These are phyloP conservation scores for Heliconius himera DNA, from an alignment of 1,140 invertebrate genomes.

Conservation along the genomic window DNA sequence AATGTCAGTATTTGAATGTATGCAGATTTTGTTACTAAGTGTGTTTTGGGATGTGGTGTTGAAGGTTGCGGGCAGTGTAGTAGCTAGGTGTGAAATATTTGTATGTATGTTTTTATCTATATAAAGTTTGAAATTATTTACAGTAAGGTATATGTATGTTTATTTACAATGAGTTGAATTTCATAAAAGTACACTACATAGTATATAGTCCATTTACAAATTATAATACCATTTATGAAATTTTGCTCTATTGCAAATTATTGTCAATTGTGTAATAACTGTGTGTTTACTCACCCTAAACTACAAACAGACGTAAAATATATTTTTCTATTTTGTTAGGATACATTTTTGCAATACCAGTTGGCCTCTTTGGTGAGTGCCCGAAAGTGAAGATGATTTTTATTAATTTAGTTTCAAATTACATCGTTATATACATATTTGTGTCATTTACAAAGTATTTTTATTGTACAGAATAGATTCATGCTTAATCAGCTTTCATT, in stretches of 20 bases:
- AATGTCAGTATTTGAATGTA: not conserved
- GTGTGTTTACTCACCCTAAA: not conserved
- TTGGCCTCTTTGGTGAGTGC: conserved; percentile 78
- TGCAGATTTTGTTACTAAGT: not conserved
- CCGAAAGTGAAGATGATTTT: conserved; percentile 38
- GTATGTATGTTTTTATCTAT: not conserved
- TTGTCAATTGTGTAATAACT: not conserved
- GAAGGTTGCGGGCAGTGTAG: conserved; percentile 1
- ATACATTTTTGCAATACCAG: conserved; percentile 78
- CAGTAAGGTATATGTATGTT: not conserved
- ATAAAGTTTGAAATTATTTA: not conserved
- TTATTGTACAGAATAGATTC: conserved; percentile 31
- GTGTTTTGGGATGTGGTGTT: conserved; percentile 15
- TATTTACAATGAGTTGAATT: not conserved
- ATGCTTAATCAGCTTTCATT: conserved; percentile 63
- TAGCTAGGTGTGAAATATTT: not conserved
- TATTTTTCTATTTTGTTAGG: conserved; percentile 76
- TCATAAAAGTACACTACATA: not conserved
- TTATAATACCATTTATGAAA: conserved; percentile 6
- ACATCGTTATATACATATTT: conserved; percentile 28
- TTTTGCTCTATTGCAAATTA: not conserved
- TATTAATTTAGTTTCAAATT: conserved; percentile 43
- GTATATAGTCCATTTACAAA: not conserved
- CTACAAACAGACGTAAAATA: conserved; percentile 51
- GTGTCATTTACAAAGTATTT: conserved; percentile 42